Base-by-base conservation (phyloP, 2,797 vertebrate genomes). In the Hozukius guyotensis region DNA sequence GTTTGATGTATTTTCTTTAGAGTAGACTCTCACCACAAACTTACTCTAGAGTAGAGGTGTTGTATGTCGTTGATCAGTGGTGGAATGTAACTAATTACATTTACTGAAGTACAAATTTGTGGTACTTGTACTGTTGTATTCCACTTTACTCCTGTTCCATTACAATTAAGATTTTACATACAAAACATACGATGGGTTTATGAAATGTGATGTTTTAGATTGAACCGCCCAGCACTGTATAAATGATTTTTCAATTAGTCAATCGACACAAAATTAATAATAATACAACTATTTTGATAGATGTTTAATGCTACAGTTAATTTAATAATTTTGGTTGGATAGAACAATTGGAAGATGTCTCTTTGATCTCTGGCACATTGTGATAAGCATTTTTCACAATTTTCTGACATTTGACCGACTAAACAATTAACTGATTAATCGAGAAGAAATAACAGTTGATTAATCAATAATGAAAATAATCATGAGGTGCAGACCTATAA, bases 1-100 rank as follows among this genome's bases (percentile, higher is more conserved):
- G 32, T 88, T 73, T 66, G 53, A 66, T 83, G n/a, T 57, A 12
- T 71, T 76, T 83, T 80, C 8, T 61, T 67, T 63, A 20, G 49
- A 60, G 25, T 18, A 22, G 31, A 64, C 32, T 73, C 56, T 55
- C 67, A 66, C 4, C n/a, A 16, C 24, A 16, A 46, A 67, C 13
- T 18, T 25, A 42, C 2, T 25, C 27, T 11, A 24, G 5, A 49
- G 25, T 24, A n/a, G 13, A 29, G 13, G 2, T 20, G 6, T 64
- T 49, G 4, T 25, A 18, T 29, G 4, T n/a, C n/a, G 52, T 27
- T 27, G 20, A 18, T 31, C n/a, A 25, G 34, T 18, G 2, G 16
- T 34, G 18, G 27, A 69, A 60, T 61, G 6, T 38, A 55, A 57
- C 31, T 34, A 2, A 62, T 9, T 34, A 16, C 20, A 52, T 59